phyloP scores from a whole-genome alignment of 2,113 vertebrate genomes.

The Pterophyllum scalare region DNA sequence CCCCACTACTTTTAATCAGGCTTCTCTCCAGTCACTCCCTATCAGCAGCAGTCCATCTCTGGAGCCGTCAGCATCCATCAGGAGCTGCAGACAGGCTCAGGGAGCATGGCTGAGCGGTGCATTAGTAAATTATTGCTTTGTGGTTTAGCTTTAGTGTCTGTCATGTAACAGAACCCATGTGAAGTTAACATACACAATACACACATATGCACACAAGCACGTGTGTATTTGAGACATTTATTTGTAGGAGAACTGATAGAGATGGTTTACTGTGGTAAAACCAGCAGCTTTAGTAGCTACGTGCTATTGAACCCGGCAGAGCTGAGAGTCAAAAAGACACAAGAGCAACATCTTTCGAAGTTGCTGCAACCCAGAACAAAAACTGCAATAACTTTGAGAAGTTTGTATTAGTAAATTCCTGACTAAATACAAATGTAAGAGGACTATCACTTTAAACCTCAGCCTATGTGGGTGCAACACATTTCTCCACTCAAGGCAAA shows the following conservation, averaged over 20 bases:
- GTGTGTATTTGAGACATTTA: conserved; percentile 31
- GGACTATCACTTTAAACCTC: neutral
- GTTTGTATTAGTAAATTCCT: neutral
- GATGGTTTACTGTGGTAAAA: conserved; percentile 42
- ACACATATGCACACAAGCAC: neutral
- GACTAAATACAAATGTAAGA: neutral
- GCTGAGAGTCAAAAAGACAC: conserved; percentile 2
- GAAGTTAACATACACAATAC: conserved; percentile 23
- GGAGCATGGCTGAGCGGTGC: conserved; percentile 84
- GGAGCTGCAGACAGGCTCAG: conserved; percentile 81
- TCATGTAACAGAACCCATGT: conserved; percentile 46
- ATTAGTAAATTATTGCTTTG: conserved; percentile 87
- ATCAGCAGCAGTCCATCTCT: conserved; percentile 88
- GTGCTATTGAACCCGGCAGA: neutral
- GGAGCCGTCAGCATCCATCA: conserved; percentile 86
- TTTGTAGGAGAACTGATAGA: conserved; percentile 34
- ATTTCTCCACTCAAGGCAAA: conserved; percentile 38
- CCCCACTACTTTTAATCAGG: conserved; percentile 91
- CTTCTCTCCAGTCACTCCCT: conserved; percentile 89
- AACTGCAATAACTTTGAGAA: neutral
- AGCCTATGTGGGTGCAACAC: neutral
- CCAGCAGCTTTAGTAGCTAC: conserved; percentile 14
- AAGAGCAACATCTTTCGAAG: conserved; percentile 33
- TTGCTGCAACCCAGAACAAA: conserved; percentile 9
- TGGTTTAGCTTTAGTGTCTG: conserved; percentile 72